Base-by-base conservation (phyloP, 1,140 invertebrate species). In the Mactra quadrangularis region DNA sequence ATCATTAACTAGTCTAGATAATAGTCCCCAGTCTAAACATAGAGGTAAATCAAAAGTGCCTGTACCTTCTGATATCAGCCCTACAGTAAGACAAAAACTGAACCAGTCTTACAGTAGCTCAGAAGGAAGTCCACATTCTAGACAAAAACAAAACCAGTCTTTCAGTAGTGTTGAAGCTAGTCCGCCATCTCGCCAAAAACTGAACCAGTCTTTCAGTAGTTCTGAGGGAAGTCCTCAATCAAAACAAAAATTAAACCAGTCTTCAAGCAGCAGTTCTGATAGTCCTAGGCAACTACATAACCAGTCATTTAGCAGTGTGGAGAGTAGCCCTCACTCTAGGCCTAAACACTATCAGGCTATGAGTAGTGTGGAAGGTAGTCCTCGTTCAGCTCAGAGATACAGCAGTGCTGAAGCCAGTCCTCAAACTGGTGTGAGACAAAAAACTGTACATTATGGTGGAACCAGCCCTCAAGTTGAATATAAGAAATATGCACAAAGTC, bases 331-430 rank as follows among this genome's bases (percentile, higher is more conserved):
- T 35, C 68, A 72, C 27, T 64, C 70, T 4, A 66, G 77, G 38
- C 71, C 60, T 25, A 68, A 66, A 55, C 53, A 64, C 22, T 62
- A 52, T 45, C 71, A 57, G 38, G 53, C 62, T 33, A 60, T 60
- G 29, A 72, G 79, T 38, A 74, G 55, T 41, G 52, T 45, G 6
- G 55, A 71, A 62, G 25, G 66, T 57, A 82, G 79, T 82, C 79
- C 79, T 17, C 38, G 59, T 19, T 64, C 45, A 22, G 25, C 35
- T 35, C 71, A 81, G 52, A 53, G 62, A 17, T 62, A 59, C 38
- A 75, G 59, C 31, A 76, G 76, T 82, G 38, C 70, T n/a, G 70
- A 75, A 55, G 57, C 57, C 17, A 85, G 83, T 76, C 77, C 83
- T 1, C 68, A 79, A 50, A 52, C 70, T 9, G 59, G 68, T 31